Conservation (phyloP, 2,888 invertebrate species). For the Orchesella flavescens region DNA sequence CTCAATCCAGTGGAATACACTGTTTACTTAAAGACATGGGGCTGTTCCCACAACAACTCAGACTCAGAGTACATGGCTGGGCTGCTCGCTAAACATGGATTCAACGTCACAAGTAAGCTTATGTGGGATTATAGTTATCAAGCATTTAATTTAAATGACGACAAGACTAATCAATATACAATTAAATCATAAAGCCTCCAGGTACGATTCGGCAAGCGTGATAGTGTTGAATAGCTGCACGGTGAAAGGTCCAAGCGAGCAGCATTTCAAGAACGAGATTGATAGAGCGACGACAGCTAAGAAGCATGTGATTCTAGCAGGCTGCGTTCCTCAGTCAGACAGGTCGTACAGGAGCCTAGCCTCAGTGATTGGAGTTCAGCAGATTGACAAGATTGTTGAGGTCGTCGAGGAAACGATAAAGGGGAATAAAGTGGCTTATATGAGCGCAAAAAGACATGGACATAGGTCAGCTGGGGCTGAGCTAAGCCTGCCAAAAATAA, state of each 20-base stretch:
- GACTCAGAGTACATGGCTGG: slow-evolving; percentile 99
- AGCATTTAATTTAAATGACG: not conserved
- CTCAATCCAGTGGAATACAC: slow-evolving; percentile 33
- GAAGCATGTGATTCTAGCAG: slow-evolving; percentile 94
- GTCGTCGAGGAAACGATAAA: slow-evolving; percentile 98
- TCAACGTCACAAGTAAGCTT: slow-evolving; percentile 80
- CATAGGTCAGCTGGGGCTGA: slow-evolving; percentile 81
- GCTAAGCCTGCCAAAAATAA: slow-evolving; percentile 91
- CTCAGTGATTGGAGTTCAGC: slow-evolving; percentile 97
- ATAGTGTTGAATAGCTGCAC: slow-evolving; percentile 99
- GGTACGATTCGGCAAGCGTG: slow-evolving; percentile 87
- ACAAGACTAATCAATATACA: no score
- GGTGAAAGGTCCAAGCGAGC: slow-evolving; percentile 97
- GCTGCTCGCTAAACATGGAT: slow-evolving; percentile 89
- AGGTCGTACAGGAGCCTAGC: slow-evolving; percentile 74
- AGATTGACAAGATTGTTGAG: slow-evolving; percentile 97
- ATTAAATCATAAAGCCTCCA: slow-evolving; percentile 75
- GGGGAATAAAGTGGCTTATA: slow-evolving; percentile 85
- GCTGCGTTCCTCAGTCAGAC: slow-evolving; percentile 90
- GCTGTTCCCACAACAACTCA: slow-evolving; percentile 97
- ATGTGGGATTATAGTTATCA: not conserved
- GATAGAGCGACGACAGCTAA: slow-evolving; percentile 82
- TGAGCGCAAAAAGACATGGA: slow-evolving; percentile 85
- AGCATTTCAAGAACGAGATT: slow-evolving; percentile 90
- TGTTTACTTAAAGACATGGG: slow-evolving; percentile 94